These are phyloP conservation scores for Drosophila nigromelanica DNA, from an alignment of 1,140 invertebrate genomes.

Conservation along the genomic window DNA sequence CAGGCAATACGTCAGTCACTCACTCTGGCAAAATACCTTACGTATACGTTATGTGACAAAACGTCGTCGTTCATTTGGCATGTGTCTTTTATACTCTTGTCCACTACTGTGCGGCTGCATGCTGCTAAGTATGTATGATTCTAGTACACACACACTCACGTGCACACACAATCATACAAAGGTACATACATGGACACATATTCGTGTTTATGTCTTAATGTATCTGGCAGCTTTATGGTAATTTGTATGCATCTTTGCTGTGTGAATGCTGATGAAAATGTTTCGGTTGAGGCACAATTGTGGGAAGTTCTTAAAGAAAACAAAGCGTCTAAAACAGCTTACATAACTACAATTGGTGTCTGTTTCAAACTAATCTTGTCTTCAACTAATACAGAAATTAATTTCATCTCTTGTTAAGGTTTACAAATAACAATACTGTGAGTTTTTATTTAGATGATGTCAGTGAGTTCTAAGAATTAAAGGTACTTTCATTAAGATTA, in stretches of 20 bases:
- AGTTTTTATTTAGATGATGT: too few species aligned
- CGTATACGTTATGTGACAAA: constrained; percentile 80
- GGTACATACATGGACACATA: background rate
- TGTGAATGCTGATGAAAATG: constrained; percentile 53
- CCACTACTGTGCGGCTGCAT: constrained; percentile 29
- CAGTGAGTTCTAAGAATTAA: too few species aligned
- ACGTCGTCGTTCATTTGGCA: constrained; percentile 46
- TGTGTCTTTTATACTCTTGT: constrained; percentile 44
- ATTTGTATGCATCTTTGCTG: constrained; percentile 74
- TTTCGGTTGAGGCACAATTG: constrained; percentile 40
- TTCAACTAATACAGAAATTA: background rate
- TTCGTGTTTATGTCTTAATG: constrained; percentile 45
- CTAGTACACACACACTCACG: too few species aligned
- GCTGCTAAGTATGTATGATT: constrained; percentile 43
- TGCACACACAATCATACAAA: too few species aligned
- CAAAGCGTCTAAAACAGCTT: constrained; percentile 3
- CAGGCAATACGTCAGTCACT: constrained; percentile 75
- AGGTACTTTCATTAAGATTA: too few species aligned
- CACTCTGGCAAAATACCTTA: constrained; percentile 56
- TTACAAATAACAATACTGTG: too few species aligned
- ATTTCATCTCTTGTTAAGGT: background rate
- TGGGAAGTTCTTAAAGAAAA: constrained; percentile 41
- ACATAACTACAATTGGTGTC: background rate
- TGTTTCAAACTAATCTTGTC: constrained; percentile 1
- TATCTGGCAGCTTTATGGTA: constrained; percentile 65